Conservation (phyloP, 2,113 vertebrate genomes). For the Rhodinocichla rosea region DNA sequence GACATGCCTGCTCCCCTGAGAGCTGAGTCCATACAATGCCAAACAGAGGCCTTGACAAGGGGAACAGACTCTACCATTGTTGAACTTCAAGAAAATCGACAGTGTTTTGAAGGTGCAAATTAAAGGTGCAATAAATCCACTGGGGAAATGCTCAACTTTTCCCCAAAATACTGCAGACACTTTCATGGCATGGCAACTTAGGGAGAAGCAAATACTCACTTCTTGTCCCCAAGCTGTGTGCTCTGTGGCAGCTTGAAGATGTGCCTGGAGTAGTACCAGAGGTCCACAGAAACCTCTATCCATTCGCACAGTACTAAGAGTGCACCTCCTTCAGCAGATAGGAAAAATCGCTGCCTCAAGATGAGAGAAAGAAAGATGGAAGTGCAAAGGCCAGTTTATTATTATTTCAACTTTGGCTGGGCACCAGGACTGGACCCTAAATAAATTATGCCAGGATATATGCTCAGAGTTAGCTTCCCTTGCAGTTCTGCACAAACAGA, state of each 20-base stretch:
- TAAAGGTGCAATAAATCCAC: neutral
- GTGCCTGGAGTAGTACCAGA: neutral
- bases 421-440: neutral
- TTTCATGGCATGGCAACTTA: neutral
- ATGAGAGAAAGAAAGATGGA: neutral
- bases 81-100: neutral
- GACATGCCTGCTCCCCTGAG: rapidly evolving
- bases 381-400: neutral
- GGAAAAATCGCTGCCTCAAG: neutral
- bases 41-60: neutral
- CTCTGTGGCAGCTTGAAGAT: neutral
- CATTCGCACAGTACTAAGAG: neutral
- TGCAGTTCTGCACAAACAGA: conserved; percentile 7
- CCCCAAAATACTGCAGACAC: neutral
- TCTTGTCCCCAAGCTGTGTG: neutral
- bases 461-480: neutral
- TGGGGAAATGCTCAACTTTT: neutral
- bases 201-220: neutral
- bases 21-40: neutral
- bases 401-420: neutral
- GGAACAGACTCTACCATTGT: neutral
- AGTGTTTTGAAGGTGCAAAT: neutral
- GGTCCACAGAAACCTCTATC: neutral
- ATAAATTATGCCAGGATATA: neutral
- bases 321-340: neutral